Percentiles rank a stretch among this genome's conserved stretches.
Conservation (phyloP, 92 coral and sea anemone species). For the Phymanthus crucifer region DNA sequence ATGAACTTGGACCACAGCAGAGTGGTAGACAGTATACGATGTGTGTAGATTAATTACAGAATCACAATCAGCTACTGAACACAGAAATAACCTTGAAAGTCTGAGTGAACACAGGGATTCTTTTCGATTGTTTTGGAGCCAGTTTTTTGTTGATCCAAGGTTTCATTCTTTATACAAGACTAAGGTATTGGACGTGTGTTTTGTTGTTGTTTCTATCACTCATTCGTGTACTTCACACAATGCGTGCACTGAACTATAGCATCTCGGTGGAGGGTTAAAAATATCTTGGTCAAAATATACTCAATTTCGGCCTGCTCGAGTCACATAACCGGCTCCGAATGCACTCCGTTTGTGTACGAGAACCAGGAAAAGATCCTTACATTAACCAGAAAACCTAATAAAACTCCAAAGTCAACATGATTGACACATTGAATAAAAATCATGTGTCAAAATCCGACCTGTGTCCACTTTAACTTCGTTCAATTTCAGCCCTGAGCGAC, state of each 20-base stretch:
- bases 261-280: background rate
- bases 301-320: background rate
- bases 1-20: background rate
- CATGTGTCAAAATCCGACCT: conserved; percentile 4
- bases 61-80: background rate
- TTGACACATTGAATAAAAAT: conserved; percentile 31
- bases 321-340: background rate
- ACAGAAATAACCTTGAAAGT: background rate
- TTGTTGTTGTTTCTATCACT: background rate
- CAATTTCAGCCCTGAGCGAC: background rate
- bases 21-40: background rate
- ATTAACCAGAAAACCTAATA: conserved; percentile 19
- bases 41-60: conserved; percentile 18
- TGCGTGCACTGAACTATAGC: background rate
- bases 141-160: background rate
- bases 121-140: background rate
- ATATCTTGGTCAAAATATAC: background rate
- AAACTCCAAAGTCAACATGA: conserved; percentile 30
- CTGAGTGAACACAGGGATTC: background rate
- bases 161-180: background rate
- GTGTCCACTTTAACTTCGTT: background rate
- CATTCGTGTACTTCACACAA: background rate
- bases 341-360: background rate
- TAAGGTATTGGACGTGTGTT: background rate
- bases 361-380: background rate